Conservation (phyloP, 2,888 invertebrate species). For the Ophioninae sp. region DNA sequence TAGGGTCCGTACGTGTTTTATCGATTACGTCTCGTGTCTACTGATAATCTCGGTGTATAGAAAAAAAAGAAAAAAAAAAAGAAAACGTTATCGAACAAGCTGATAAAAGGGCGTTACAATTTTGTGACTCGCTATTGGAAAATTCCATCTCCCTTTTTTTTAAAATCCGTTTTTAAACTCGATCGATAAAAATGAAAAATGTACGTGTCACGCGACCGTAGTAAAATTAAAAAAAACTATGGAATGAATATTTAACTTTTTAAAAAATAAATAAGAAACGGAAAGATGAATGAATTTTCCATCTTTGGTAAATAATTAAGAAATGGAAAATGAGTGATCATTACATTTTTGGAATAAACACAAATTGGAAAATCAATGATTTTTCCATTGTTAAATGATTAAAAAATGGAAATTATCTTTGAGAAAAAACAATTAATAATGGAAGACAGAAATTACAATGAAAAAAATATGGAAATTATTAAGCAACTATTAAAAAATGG, state of each 20-base stretch:
- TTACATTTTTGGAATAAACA: too few species aligned
- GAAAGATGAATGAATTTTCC: too few species aligned
- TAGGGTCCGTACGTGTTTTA: too few species aligned
- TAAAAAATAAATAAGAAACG: neutral
- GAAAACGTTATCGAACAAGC: neutral
- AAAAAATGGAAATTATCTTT: too few species aligned
- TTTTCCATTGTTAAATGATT: too few species aligned
- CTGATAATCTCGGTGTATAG: neutral
- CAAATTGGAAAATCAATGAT: too few species aligned
- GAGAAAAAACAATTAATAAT: too few species aligned
- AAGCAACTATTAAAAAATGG: too few species aligned
- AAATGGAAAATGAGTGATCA: too few species aligned
- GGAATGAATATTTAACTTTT: neutral
- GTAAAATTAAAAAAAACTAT: neutral
- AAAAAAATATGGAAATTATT: neutral
- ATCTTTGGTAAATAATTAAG: too few species aligned
- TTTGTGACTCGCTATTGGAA: constrained; percentile 1
- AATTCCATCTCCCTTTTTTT: neutral
- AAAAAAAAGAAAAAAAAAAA: neutral
- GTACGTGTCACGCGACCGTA: neutral
- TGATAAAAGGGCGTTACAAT: constrained; percentile 2
- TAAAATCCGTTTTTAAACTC: neutral
- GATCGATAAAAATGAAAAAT: neutral
- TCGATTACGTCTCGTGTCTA: neutral
- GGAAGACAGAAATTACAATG: too few species aligned